Conservation (phyloP, 2,888 invertebrate genomes). For the Timandra comae region DNA sequence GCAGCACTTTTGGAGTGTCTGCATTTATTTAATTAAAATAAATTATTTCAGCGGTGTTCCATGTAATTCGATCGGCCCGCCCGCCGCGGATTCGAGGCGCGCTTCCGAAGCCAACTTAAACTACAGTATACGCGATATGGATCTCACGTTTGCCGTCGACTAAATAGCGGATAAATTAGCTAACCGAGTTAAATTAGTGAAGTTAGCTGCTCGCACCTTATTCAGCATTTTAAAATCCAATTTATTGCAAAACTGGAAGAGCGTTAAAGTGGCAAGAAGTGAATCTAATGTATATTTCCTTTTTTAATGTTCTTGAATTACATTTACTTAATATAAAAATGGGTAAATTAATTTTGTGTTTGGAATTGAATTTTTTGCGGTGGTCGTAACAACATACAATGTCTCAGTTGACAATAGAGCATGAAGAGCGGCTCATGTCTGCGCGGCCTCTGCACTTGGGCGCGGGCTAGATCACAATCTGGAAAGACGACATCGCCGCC, state of each 20-base stretch:
- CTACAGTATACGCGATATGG: constrained; percentile 60
- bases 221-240: constrained; percentile 23
- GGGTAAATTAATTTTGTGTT: no score
- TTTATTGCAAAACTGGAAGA: constrained; percentile 17
- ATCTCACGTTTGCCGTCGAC: constrained; percentile 69
- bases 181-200: constrained; percentile 61
- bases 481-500: constrained; percentile 29
- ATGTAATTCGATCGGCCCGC: constrained; percentile 42
- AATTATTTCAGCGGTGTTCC: constrained; percentile 26
- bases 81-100: constrained; percentile 55
- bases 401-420: no score
- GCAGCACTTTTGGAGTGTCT: not conserved
- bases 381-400: no score
- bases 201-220: constrained; percentile 33
- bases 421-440: constrained; percentile 16
- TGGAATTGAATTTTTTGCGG: constrained; percentile 17
- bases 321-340: no score
- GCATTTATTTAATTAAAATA: constrained; percentile 22
- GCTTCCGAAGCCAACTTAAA: constrained; percentile 48
- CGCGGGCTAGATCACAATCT: constrained; percentile 34
- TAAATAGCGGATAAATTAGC: constrained; percentile 71
- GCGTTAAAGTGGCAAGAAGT: not conserved
- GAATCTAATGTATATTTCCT: no score
- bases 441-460: constrained; percentile 21
- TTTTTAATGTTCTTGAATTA: no score